Conservation (phyloP, 92 coral and sea anemone genomes). For the Heteractis magnifica region DNA sequence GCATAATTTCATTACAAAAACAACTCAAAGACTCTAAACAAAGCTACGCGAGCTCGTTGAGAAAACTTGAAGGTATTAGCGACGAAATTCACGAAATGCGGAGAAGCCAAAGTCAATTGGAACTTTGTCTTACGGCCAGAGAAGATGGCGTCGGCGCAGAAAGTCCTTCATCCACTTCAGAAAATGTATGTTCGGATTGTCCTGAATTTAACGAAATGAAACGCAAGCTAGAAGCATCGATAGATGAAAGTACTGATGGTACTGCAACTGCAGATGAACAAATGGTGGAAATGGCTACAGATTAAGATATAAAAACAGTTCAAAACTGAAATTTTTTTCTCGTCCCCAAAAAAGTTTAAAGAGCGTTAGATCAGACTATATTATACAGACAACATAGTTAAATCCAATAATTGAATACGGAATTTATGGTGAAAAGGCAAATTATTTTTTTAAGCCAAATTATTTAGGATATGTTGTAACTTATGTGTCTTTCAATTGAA, state of each 20-base stretch:
- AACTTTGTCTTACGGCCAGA: slow-evolving; percentile 41
- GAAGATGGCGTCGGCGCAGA: slow-evolving; percentile 98
- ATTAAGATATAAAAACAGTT: neutral
- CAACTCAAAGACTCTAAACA: slow-evolving; percentile 65
- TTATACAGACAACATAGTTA: too few relatives aligned
- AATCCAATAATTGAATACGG: too few relatives aligned
- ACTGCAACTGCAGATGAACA: neutral
- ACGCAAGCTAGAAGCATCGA: neutral
- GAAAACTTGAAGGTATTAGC: slow-evolving; percentile 86
- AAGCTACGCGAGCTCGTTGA: slow-evolving; percentile 77
- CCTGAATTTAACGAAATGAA: neutral
- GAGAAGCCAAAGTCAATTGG: slow-evolving; percentile 67
- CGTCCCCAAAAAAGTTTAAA: neutral
- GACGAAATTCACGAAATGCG: slow-evolving; percentile 96
- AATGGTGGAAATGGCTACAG: neutral
- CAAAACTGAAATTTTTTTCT: neutral
- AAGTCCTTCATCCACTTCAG: slow-evolving; percentile 26
- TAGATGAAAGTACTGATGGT: neutral
- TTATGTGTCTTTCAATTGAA: too few relatives aligned
- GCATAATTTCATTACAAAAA: slow-evolving; percentile 66
- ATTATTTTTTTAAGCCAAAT: too few relatives aligned
- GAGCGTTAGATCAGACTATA: too few relatives aligned
- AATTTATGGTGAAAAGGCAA: too few relatives aligned
- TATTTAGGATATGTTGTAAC: too few relatives aligned
- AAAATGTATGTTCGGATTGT: neutral